Conservation (phyloP, 2,113 vertebrate species). For the Cyanoderma ruficeps region DNA sequence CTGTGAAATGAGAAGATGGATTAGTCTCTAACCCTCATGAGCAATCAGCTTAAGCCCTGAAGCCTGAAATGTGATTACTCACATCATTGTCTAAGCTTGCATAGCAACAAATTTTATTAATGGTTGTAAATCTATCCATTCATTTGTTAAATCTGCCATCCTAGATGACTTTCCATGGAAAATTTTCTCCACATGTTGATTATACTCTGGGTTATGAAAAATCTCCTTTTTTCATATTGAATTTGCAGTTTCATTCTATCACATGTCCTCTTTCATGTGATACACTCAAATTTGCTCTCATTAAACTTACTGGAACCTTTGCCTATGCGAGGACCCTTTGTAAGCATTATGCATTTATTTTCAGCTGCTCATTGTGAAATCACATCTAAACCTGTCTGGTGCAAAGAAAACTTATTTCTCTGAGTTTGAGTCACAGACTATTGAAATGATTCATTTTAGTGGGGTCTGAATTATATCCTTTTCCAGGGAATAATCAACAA, state of each 20-base stretch:
- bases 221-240: background rate
- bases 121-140: background rate
- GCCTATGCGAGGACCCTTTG: background rate
- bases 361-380: background rate
- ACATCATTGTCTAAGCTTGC: background rate
- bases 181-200: background rate
- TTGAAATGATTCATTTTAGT: background rate
- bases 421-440: background rate
- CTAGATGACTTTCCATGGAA: background rate
- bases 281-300: background rate
- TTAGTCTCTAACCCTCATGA: conserved; percentile 6
- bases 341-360: background rate
- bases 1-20: background rate
- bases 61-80: conserved; percentile 16
- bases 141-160: background rate
- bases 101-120: conserved; percentile 25
- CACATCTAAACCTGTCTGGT: background rate
- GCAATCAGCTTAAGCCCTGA: background rate
- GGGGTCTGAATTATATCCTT: background rate
- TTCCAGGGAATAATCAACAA: background rate
- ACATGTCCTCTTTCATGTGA: background rate
- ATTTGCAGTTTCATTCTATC: background rate
- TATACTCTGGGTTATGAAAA: background rate
- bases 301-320: background rate
- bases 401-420: background rate